phyloP scores from a whole-genome alignment of 1,140 invertebrate genomes.

The Drosophila tristis region DNA sequence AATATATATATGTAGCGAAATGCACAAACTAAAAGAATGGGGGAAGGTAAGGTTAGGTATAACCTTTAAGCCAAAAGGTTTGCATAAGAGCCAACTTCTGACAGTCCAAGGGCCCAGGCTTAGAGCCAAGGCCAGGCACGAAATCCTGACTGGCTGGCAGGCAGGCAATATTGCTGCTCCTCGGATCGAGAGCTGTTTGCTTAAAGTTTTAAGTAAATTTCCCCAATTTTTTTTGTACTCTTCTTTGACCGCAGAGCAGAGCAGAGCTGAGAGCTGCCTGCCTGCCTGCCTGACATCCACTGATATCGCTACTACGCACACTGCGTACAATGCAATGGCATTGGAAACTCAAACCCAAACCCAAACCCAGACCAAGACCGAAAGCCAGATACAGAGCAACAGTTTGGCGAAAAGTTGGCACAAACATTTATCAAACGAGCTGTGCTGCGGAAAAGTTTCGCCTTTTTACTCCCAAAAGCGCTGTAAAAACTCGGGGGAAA shows the following conservation, averaged over 20 bases:
- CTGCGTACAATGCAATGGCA: slow-evolving; percentile 25
- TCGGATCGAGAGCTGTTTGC: slow-evolving; percentile 48
- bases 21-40: slow-evolving; percentile 31
- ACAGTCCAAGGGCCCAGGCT: slow-evolving; percentile 20
- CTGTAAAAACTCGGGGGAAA: slow-evolving; percentile 35
- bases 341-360: slow-evolving; percentile 41
- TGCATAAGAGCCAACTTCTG: slow-evolving; percentile 1
- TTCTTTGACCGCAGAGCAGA: slow-evolving; percentile 25
- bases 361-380: background rate
- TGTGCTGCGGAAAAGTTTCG: slow-evolving; percentile 45
- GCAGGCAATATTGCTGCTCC: slow-evolving; percentile 16
- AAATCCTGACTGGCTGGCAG: too few relatives aligned
- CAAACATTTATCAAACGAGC: slow-evolving; percentile 76
- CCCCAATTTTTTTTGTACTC: slow-evolving; percentile 9
- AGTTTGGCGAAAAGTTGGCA: slow-evolving; percentile 74
- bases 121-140: slow-evolving; percentile 1
- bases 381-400: slow-evolving; percentile 50
- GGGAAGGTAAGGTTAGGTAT: too few relatives aligned
- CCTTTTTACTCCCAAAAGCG: slow-evolving; percentile 24
- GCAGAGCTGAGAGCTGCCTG: background rate
- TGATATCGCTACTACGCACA: slow-evolving; percentile 47
- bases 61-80: slow-evolving; percentile 23
- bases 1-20: too few relatives aligned
- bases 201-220: slow-evolving; percentile 76
- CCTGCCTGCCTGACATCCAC: slow-evolving; percentile 19